Evolutionary conservation across 2,888 invertebrate species (phyloP), one percentile per base, ranked within the genome.

Genomic region (Abrostola triplasia): DNA sequence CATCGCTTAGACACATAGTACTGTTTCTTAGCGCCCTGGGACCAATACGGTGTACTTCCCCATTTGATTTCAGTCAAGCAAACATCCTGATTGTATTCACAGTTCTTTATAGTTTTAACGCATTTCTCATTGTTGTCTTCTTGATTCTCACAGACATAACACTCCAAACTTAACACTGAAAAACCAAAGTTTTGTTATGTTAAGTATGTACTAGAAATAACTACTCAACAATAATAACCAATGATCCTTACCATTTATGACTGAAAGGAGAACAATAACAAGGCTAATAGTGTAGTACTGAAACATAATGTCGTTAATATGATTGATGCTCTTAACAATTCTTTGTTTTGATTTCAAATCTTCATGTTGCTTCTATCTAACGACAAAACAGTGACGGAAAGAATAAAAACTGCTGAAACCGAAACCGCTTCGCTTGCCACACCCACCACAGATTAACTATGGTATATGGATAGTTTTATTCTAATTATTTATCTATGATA

Each of bases 1-100:
- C 99, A 99, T 54, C 96, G 95, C 89, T 99, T 99, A 0, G 98
- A 98, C 50, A 99, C 96, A 84, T 98, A 99, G 90, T 97, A 98
- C 83, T 99, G 98, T 85, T 99, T 98, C 62, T 97, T 96, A 0
- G 98, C 98, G 36, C 98, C 98, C 84, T 98, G 97, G 0, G 98
- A 97, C 98, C 98, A 99, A 87, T 99, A 99, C 0, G 98, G 98
- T n/a, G 98, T 97, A 95, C 98, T 98, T 83, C 99, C 98, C 99
- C 99, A 99, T 90, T 96, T 96, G 37, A 99, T 97, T 89, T 98
- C 97, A 0, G 99, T 97, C 72, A 98, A 95, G 89, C 98, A 99
- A 65, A 97, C 96, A 88, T 98, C 98, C 86, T 99, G 97, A 42
- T 96, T 97, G 78, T 97, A 96, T 76, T 98, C 97, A 89, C 99